Base-by-base conservation (phyloP, 1,140 invertebrate species). In the Procambarus virginalis region DNA sequence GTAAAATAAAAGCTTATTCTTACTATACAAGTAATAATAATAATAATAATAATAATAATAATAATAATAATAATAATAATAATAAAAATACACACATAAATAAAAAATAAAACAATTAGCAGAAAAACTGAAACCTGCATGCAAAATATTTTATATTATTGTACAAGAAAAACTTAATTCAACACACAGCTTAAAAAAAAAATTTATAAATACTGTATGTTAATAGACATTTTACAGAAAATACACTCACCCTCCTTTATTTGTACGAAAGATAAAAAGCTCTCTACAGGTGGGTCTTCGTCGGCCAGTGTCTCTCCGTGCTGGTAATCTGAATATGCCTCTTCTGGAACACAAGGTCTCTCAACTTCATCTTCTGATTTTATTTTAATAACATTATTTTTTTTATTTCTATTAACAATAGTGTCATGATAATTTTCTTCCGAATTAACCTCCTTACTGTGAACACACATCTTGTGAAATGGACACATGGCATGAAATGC, bases 401-500 rank as follows among this genome's bases (percentile, higher is more conserved):
- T 20, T 20, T 73, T 20, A 20, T 73, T 9, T 22, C 6, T 22
- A 73, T 34, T n/a, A 8, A 73, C 8, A 34, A 73, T 8, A 34
- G n/a, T 8, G 6, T 34, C 34, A 6, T 73, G 68, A 73, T 73
- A 14, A 73, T 4, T 73, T 73, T 73, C 20, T 8, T 34, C n/a
- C 6, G 68, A 73, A 8, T 73, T 73, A 73, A 20, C 68, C 22
- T 73, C 68, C 22, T 73, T 73, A 73, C 20, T 34, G 22, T 73
- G 6, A 73, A 34, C 20, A 73, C n/a, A 73, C n/a, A 73, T 20
- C 14, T 73, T 34, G n/a, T 73, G 68, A 73, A 34, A 73, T 73
- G 68, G 68, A 73, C 68, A 73, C 68, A 73, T 34, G 68, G 68
- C 60, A 64, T 73, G 2, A 73, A 34, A 73, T 73, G n/a, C 68